Conservation (phyloP, 2,888 invertebrate genomes). For the Leptothorax acervorum region DNA sequence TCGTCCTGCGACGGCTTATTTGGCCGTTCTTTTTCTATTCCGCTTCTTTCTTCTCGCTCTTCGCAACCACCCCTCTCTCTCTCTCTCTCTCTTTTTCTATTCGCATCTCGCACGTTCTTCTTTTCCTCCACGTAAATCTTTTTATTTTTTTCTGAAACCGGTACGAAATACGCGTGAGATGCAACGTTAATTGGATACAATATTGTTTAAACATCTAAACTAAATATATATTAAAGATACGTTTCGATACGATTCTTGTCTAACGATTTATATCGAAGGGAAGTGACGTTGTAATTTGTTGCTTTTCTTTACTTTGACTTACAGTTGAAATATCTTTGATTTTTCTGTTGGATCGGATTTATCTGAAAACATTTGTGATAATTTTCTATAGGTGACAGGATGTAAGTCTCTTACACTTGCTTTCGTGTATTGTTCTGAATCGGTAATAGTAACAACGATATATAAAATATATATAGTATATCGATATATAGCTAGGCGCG, state of each 20-base stretch:
- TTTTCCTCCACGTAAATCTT: slow-evolving; percentile 19
- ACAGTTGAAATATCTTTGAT: not conserved
- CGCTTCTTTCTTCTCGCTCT: slow-evolving; percentile 50
- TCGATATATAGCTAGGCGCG: slow-evolving; percentile 61
- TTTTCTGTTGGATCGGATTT: not conserved
- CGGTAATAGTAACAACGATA: slow-evolving; percentile 62
- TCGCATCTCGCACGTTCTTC: not conserved
- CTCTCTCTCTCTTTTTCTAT: slow-evolving; percentile 1
- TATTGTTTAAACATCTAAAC: slow-evolving; percentile 3
- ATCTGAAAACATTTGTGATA: not conserved
- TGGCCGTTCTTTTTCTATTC: slow-evolving; percentile 58
- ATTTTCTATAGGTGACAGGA: not conserved
- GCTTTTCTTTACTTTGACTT: not conserved
- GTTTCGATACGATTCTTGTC: not conserved
- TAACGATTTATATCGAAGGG: not conserved
- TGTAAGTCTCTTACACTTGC: not conserved
- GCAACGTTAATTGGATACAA: not conserved
- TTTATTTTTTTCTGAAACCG: slow-evolving; percentile 22
- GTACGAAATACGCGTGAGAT: not conserved
- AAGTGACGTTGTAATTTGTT: not conserved
- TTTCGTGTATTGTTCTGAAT: slow-evolving; percentile 39
- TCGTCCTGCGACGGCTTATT: slow-evolving; percentile 76
- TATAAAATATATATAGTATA: slow-evolving; percentile 44
- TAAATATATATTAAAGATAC: not conserved
- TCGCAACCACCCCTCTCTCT: not conserved